Base-by-base conservation (phyloP, 2,888 invertebrate species). In the Erebia aethiops region DNA sequence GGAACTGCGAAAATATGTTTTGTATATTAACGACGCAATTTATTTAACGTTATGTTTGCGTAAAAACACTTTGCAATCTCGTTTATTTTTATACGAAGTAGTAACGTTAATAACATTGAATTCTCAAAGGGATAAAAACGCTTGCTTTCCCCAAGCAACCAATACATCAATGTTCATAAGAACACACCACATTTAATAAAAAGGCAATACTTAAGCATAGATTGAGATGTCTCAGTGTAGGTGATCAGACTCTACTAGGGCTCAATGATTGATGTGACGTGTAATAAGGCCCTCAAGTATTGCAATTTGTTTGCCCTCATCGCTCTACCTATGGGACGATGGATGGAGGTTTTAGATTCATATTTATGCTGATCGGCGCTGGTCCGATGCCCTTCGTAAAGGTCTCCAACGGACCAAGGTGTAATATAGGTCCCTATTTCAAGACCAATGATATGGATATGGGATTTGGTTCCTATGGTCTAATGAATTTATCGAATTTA, bases 281-380 rank as follows among this genome's bases (percentile, higher is more conserved):
- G 88, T 91, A 92, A 91, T 92, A 92, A 92, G 88, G 85, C 85
- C 84, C 86, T 84, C 89, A 90, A 92, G 91, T 87, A 89, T 89
- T 89, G 90, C 92, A 92, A 93, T 92, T 92, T 93, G 92, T 92
- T 92, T 92, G 89, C 91, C 90, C 90, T 91, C 87, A 90, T 89
- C 88, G 89, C 84, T 85, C 87, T 86, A 87, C 88, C 87, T 86
- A 87, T 88, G 84, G 84, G 83, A 83, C 46, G 63, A 81, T 81
- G 85, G 84, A 84, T 84, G 85, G 84, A 85, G 85, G 87, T 84
- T 86, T 82, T 84, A 83, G 82, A 87, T 85, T 85, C 85, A 85
- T 88, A 89, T 90, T 88, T 87, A 88, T 90, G 86, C 85, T 88
- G 87, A 91, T 91, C 89, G 87, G 88, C 84, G 79, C 49, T 62